A percentile compares a stretch with the other conserved stretches of the same genome.
These are phyloP conservation scores for Invenusta paracnida DNA, from an alignment of 2,888 invertebrate species.

Conservation along the genomic window DNA sequence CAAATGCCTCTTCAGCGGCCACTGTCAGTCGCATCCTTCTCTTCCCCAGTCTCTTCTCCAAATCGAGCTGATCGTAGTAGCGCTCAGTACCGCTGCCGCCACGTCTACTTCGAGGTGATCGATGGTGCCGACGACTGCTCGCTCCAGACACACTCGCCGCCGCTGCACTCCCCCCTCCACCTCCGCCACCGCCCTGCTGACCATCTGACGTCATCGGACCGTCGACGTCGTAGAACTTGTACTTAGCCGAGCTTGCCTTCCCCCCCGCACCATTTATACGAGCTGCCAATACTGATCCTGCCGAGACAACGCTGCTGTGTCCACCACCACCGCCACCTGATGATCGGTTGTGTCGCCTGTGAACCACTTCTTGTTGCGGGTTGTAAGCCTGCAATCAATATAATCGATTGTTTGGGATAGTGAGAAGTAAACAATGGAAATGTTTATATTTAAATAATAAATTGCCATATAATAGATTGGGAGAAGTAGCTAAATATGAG, in stretches of 20 bases:
- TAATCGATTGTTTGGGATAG: too few species aligned
- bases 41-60: constrained; percentile 81
- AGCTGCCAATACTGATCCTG: constrained; percentile 49
- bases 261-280: neutral
- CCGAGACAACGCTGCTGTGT: neutral
- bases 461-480: too few species aligned
- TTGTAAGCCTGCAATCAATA: neutral
- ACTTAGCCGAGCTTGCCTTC: constrained; percentile 26
- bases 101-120: constrained; percentile 55
- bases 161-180: neutral
- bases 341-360: constrained; percentile 9
- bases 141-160: constrained; percentile 46
- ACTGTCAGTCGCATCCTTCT: constrained; percentile 78
- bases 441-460: too few species aligned
- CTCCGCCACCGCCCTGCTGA: neutral
- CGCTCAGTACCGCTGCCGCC: constrained; percentile 58
- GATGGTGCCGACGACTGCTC: constrained; percentile 47
- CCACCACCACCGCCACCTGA: neutral
- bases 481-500: too few species aligned
- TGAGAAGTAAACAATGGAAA: too few species aligned
- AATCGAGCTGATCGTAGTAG: constrained; percentile 91
- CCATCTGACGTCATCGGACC: constrained; percentile 53
- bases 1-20: constrained; percentile 89
- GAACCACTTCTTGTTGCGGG: constrained; percentile 46
- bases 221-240: constrained; percentile 88